phyloP scores from a whole-genome alignment of 2,797 vertebrate species.

The Sarcoramphus papa region DNA sequence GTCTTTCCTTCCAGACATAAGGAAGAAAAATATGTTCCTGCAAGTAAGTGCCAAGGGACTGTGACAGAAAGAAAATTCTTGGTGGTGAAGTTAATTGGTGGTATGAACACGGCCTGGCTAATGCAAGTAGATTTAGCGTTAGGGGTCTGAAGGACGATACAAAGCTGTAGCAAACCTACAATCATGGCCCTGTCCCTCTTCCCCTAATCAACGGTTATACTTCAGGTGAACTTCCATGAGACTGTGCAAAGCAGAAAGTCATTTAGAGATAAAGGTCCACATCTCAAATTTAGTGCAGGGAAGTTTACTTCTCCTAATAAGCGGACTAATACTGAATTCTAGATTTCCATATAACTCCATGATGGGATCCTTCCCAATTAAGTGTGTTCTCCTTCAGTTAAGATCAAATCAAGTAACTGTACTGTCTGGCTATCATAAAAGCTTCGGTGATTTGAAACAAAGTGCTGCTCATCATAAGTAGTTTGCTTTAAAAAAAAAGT shows the following conservation, averaged over 20 bases:
- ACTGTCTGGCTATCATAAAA: not conserved
- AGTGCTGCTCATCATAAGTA: not conserved
- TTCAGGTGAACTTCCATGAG: not conserved
- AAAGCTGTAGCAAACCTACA: not conserved
- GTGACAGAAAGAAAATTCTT: not conserved
- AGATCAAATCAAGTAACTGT: not conserved
- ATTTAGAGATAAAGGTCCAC: not conserved
- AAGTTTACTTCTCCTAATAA: not conserved
- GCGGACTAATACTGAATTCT: not conserved
- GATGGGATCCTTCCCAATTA: not conserved
- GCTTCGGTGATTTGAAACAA: not conserved
- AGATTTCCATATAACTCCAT: not conserved
- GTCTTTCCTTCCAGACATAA: not conserved
- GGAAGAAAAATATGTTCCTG: not conserved
- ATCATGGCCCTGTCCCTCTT: not conserved
- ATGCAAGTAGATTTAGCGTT: not conserved
- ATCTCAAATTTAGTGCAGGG: not conserved
- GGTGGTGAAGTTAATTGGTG: not conserved
- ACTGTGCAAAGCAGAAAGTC: not conserved
- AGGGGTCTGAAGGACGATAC: not conserved
- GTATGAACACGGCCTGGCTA: not conserved
- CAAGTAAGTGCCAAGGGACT: not conserved
- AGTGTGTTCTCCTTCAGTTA: not conserved
- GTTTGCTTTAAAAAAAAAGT: not conserved
- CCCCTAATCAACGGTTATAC: no score